These are phyloP conservation scores for Tenrec ecaudatus DNA, from an alignment of 2,113 vertebrate genomes.

Conservation along the genomic window DNA sequence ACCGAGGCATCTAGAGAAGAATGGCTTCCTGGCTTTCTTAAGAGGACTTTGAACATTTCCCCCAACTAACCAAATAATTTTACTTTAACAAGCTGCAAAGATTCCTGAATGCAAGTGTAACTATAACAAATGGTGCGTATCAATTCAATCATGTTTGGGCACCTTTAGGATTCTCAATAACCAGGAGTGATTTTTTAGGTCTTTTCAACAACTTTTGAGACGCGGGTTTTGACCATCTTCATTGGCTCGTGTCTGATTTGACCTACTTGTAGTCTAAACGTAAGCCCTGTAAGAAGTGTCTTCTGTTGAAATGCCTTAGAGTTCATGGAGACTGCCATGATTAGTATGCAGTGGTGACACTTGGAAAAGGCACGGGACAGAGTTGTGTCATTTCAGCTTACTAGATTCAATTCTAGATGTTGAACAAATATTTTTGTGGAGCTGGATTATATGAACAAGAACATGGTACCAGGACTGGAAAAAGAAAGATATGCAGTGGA, in stretches of 20 bases:
- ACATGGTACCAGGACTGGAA: not conserved
- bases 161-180: not conserved
- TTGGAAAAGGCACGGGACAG: not conserved
- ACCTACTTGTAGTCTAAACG: not conserved
- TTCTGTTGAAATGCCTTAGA: not conserved
- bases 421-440: not conserved
- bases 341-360: not conserved
- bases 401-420: not conserved
- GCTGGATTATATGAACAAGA: not conserved
- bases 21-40: no score
- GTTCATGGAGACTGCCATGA: not conserved
- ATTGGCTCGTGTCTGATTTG: not conserved
- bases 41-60: no score
- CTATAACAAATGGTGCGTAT: no score
- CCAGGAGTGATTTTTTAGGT: not conserved
- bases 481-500: not conserved
- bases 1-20: not conserved
- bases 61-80: no score
- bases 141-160: no score
- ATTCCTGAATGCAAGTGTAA: no score
- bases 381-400: not conserved
- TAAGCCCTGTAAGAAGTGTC: not conserved
- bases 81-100: no score
- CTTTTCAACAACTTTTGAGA: not conserved
- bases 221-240: not conserved